Evolutionary conservation across 2,888 invertebrate species (phyloP), one percentile per base, ranked within the genome.

Genomic region (Pollenia griseotomentosa): DNA sequence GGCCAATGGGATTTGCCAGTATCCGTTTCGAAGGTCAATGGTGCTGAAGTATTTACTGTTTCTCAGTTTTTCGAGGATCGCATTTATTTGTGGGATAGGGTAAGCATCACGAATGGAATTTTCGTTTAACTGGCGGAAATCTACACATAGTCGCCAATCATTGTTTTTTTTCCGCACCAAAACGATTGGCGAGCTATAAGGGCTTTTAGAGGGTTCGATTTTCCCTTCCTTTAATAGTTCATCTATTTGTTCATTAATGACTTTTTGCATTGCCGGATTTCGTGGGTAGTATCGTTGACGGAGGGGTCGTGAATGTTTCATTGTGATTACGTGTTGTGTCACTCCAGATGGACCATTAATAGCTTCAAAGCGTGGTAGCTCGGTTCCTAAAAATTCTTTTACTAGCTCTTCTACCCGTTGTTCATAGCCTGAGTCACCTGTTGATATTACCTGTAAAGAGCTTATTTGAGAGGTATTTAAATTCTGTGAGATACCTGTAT

Each of bases 231-330:
- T 1, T 2, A 84, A 8, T 7, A 79, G 23, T 14, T 74, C 55
- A 5, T 79, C 79, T 1, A 85, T 59, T 33, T 85, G 46, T 0
- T 59, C 61, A 16, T 85, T 46, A 19, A 80, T 75, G 11, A 80
- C 61, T 4, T 48, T 14, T 33, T 85, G 63, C 80, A 85, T 65
- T 3, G 78, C 77, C 2, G 71, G 83, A 48, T 83, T 83, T 40
- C 59, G 23, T 1, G 1, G 1, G 19, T 19, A n/a, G n/a, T n/a
- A n/a, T n/a, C n/a, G n/a, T n/a, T n/a, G n/a, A n/a, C n/a, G n/a
- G n/a, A n/a, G n/a, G n/a, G n/a, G n/a, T n/a, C n/a, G n/a, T n/a
- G n/a, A n/a, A n/a, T n/a, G n/a, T n/a, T n/a, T n/a, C n/a, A n/a
- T n/a, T n/a, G n/a, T n/a, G n/a, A n/a, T n/a, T n/a, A n/a, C n/a